Evolutionary conservation across 1,140 invertebrate genomes (phyloP).

Genomic region (Monochamus saltuarius): DNA sequence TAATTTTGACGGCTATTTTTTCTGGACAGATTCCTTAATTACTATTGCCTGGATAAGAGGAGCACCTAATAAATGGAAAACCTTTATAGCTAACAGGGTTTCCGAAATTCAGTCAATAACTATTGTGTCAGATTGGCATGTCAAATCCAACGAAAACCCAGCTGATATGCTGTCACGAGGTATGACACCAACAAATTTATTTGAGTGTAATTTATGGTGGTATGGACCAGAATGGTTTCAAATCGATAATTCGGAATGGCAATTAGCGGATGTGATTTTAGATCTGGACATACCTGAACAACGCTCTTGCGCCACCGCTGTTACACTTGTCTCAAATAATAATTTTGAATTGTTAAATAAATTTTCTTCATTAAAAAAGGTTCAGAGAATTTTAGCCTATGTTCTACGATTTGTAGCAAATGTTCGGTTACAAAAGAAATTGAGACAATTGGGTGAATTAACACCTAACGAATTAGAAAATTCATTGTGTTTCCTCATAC

Average conservation of each 20-base stretch:
- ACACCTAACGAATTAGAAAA: conserved; percentile 6
- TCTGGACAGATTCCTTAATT: conserved; percentile 51
- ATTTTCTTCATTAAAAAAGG: conserved; percentile 19
- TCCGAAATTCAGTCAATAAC: conserved; percentile 40
- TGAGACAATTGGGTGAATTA: conserved; percentile 2
- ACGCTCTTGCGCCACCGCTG: neutral
- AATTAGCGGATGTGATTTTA: neutral
- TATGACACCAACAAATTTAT: conserved; percentile 5
- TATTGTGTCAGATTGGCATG: conserved; percentile 44
- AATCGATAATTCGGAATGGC: conserved; percentile 11
- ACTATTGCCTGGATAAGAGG: conserved; percentile 48
- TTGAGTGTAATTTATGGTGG: conserved; percentile 30
- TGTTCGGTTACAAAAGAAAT: conserved; percentile 6
- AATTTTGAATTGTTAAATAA: conserved; percentile 7
- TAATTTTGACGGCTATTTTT: conserved; percentile 14
- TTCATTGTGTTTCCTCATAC: conserved; percentile 12
- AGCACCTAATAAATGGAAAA: conserved; percentile 40
- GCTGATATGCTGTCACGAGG: conserved; percentile 47
- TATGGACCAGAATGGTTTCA: conserved; percentile 25
- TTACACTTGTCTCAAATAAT: neutral
- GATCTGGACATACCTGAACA: neutral
- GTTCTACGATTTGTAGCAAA: conserved; percentile 8
- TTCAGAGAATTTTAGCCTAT: conserved; percentile 13
- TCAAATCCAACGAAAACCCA: conserved; percentile 45
- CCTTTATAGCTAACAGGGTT: conserved; percentile 50